Evolutionary conservation across 2,113 vertebrate genomes (phyloP), one percentile per base, ranked within the genome.

Genomic region (Triplophysa dalaica): DNA sequence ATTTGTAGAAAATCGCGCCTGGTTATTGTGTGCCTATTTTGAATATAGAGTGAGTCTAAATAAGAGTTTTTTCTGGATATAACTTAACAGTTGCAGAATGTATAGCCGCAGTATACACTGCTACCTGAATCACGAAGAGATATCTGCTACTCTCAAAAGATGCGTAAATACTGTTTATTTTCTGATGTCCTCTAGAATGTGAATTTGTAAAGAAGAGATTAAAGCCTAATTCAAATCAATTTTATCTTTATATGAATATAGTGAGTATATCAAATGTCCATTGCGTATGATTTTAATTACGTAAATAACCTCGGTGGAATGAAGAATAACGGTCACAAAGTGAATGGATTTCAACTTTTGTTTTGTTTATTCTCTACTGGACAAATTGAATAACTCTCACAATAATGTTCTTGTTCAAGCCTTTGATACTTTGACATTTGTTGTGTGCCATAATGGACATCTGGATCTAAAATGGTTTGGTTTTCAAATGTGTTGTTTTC

Each of bases 121-220:
- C 69, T 72, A 72, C 11, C 19, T 14, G 52, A 14, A 17, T n/a
- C 45, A 69, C 16, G 67, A 69, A 69, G 45, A 69, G 48, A 5
- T 33, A 21, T 56, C 17, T 58, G 19, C 52, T 8, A 1, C 43
- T 70, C 26, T 72, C 50, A 21, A 38, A 16, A 54, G 9, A 38
- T 13, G 69, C 26, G 1, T 21, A 70, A 21, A 60, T 33, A 52
- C 8, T 22, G 70, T 73, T 58, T 73, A 22, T 73, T 73, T 73
- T 22, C 38, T 10, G 24, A 63, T 63, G 16, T 75, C 41, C 38
- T 45, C 33, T 12, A 61, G 41, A 75, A 75, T 75, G 56, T 61
- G 60, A 48, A 75, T 63, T 75, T 75, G 48, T 72, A 38, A 58
- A 58, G 54, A 72, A 74, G 70, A 17, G 33, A 43, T 61, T 43